phyloP scores from a whole-genome alignment of 1,140 invertebrate genomes.

The Hyposmocoma kahamanoa region DNA sequence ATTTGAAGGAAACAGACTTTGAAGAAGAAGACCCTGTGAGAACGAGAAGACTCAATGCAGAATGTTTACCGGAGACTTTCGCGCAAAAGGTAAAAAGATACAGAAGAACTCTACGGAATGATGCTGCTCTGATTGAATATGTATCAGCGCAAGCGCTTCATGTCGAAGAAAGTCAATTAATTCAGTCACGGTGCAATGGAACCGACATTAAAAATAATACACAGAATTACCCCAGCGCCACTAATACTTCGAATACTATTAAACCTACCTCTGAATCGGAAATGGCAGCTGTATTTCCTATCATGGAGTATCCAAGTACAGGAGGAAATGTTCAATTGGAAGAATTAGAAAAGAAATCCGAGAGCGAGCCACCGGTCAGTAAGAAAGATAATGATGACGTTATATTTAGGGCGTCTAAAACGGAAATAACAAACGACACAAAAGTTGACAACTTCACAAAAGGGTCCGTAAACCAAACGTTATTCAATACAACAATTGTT shows the following conservation, averaged over 20 bases:
- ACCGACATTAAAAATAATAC: too few species aligned
- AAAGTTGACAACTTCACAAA: too few species aligned
- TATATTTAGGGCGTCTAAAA: neutral
- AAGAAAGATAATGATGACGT: too few species aligned
- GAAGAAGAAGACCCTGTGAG: slow-evolving; percentile 17
- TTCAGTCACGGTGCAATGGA: too few species aligned
- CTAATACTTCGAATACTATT: neutral
- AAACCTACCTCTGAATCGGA: too few species aligned
- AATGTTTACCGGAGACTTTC: slow-evolving; percentile 29
- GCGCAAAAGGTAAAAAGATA: slow-evolving; percentile 32
- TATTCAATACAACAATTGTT: too few species aligned
- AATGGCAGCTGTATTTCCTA: too few species aligned
- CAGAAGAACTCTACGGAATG: slow-evolving; percentile 29
- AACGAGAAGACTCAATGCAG: neutral
- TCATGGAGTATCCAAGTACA: too few species aligned
- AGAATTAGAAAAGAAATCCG: too few species aligned
- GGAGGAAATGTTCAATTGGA: too few species aligned
- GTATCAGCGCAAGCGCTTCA: slow-evolving; percentile 38
- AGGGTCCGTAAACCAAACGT: too few species aligned
- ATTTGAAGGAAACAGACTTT: slow-evolving; percentile 29
- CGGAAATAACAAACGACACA: neutral
- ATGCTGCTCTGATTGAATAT: slow-evolving; percentile 35
- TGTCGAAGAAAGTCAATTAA: slow-evolving; percentile 22
- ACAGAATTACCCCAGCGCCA: neutral
- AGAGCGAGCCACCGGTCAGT: too few species aligned